Base-by-base conservation (phyloP, 1,140 invertebrate genomes). In the Harpegnathos saltator region DNA sequence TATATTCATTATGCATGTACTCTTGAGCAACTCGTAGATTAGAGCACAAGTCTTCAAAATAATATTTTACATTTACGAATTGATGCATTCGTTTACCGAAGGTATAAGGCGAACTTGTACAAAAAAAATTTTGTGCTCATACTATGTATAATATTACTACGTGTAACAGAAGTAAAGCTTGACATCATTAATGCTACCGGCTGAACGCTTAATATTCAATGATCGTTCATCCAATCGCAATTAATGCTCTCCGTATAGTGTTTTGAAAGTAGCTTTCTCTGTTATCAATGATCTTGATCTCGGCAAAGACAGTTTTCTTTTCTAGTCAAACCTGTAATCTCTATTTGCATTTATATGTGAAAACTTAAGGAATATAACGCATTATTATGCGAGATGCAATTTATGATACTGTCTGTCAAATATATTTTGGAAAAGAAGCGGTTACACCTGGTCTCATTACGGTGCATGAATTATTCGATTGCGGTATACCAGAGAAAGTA, bases 211-310 rank as follows among this genome's bases (percentile, higher is more conserved):
- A 65, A 71, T 73, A 88, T 88, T 87, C 82, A 2, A 58, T 12
- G 26, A 56, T 62, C 26, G 63, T 61, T 3, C 26, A 73, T 26
- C 52, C 71, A 56, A 85, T 75, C 69, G 74, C 72, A 69, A 88
- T 89, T 85, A 82, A 87, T 72, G 82, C 59, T 82, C 72, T 38
- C 33, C 17, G 56, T 52, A 68, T 63, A 44, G 12, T 22, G 26
- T 38, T 58, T 50, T 19, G 87, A 89, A 89, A 88, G 87, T 52
- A 59, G 63, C 87, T 89, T 89, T 88, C 86, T 59, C 85, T 52
- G 14, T 44, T 75, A 66, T 72, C 66, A 48, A 1, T 19, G n/a
- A 80, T 71, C 52, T 58, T 69, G 19, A 78, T 69, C 33, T 44
- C 3, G 7, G 9, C n/a, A n/a, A 17, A 44, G 56, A 56, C 33